Conservation (phyloP, 2,113 vertebrate species). For the Thryonomys swinderianus region DNA sequence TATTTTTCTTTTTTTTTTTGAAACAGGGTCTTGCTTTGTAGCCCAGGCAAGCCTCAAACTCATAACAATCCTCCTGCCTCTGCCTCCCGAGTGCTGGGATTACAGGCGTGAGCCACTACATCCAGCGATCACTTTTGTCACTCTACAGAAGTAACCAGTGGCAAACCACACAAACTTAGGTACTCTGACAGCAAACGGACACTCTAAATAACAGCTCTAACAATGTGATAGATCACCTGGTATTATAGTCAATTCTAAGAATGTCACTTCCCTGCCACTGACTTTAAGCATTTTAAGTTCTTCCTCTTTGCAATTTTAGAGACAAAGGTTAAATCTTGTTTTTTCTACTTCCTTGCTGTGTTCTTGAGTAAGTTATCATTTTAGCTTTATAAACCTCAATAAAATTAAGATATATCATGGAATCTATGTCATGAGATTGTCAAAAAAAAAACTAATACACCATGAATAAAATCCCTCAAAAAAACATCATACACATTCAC, state of each 20-base stretch:
- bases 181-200: not conserved
- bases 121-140: too few species aligned
- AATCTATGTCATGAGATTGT: not conserved
- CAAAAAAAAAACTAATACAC: conserved; percentile 24
- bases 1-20: too few species aligned
- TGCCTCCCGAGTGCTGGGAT: too few species aligned
- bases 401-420: conserved; percentile 45
- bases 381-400: conserved; percentile 56
- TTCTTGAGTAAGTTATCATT: conserved; percentile 45
- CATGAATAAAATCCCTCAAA: conserved; percentile 14
- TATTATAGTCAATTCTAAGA: conserved; percentile 38
- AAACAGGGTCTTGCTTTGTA: too few species aligned
- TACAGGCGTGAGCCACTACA: too few species aligned
- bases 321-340: conserved; percentile 13
- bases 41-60: too few species aligned
- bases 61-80: too few species aligned
- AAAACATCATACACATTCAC: not conserved
- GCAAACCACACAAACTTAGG: not conserved
- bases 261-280: not conserved
- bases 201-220: conserved; percentile 21
- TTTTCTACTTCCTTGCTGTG: conserved; percentile 48
- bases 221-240: not conserved
- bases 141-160: conserved; percentile 1
- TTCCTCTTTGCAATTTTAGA: conserved; percentile 33
- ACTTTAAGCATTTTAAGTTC: conserved; percentile 40